A percentile compares a stretch with the other conserved stretches of the same genome.
phyloP scores from a whole-genome alignment of 1,140 invertebrate species.

The Manduca sexta region DNA sequence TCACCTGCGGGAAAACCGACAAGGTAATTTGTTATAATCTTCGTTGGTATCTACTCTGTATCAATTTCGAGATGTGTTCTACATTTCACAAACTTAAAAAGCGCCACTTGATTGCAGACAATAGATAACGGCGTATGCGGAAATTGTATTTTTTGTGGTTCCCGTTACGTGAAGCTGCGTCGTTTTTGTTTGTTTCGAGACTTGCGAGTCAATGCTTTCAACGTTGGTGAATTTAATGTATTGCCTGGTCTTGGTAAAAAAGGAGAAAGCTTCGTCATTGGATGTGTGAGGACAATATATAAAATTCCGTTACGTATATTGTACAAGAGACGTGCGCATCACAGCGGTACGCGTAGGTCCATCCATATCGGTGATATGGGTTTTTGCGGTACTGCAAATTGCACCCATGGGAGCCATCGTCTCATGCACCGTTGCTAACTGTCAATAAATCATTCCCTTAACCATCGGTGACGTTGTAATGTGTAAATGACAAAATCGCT shows the following conservation, averaged over 20 bases:
- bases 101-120: constrained; percentile 7
- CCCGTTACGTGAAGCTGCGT: constrained; percentile 8
- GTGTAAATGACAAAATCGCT: neutral
- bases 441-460: constrained; percentile 41
- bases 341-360: constrained; percentile 4
- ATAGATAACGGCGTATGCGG: constrained; percentile 9
- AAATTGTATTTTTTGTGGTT: constrained; percentile 10
- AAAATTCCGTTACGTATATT: constrained; percentile 1
- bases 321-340: neutral
- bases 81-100: constrained; percentile 5
- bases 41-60: constrained; percentile 12
- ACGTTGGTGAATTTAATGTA: too few relatives aligned
- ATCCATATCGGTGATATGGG: constrained; percentile 13
- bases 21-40: too few relatives aligned
- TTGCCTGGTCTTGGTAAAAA: too few relatives aligned
- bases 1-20: too few relatives aligned
- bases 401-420: constrained; percentile 31
- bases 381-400: constrained; percentile 45
- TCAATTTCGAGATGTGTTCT: constrained; percentile 7
- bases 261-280: neutral
- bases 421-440: constrained; percentile 31
- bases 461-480: neutral
- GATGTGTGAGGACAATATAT: constrained; percentile 1
- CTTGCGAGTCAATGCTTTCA: too few relatives aligned
- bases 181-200: too few relatives aligned